Evolutionary conservation across 37 sponge, comb jelly and placozoan species (phyloP).

Genomic region (Halisarca cf. caerulea): DNA sequence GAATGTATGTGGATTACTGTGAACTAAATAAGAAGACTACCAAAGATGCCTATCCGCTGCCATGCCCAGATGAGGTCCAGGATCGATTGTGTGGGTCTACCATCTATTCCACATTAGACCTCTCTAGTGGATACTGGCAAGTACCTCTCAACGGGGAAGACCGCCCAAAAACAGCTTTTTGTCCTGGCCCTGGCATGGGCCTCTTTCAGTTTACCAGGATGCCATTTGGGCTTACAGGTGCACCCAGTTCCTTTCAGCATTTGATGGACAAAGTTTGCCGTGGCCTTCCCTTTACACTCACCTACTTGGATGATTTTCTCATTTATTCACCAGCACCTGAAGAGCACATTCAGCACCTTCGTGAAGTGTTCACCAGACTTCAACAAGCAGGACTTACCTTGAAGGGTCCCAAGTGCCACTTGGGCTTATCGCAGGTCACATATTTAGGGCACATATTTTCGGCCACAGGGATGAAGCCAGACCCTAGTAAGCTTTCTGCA

Average conservation of each 20-base stretch:
- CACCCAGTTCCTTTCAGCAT: slow-evolving; percentile 19
- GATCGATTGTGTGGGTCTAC: slow-evolving; percentile 33
- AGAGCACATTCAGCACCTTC: slow-evolving; percentile 24
- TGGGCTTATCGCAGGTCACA: neutral
- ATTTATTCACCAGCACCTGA: slow-evolving; percentile 14
- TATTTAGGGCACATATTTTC: slow-evolving; percentile 28
- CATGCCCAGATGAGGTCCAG: slow-evolving; percentile 42
- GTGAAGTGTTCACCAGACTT: neutral
- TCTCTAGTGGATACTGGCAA: slow-evolving; percentile 41
- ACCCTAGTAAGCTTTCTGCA: neutral
- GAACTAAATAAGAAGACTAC: slow-evolving; percentile 40
- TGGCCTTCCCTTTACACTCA: slow-evolving; percentile 14
- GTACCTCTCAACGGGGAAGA: slow-evolving; percentile 5
- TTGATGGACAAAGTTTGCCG: slow-evolving; percentile 17
- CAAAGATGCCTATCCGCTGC: slow-evolving; percentile 42
- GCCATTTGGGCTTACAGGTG: slow-evolving; percentile 35
- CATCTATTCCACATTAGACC: slow-evolving; percentile 40
- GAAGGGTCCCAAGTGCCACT: slow-evolving; percentile 26
- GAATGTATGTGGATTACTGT: slow-evolving; percentile 43
- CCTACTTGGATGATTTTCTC: slow-evolving; percentile 47
- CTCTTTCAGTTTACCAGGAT: slow-evolving; percentile 24
- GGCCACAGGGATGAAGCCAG: slow-evolving; percentile 4
- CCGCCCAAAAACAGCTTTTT: slow-evolving; percentile 13
- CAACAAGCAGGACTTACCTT: slow-evolving; percentile 20
- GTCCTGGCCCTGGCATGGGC: slow-evolving; percentile 36